Conservation (phyloP, 2,113 vertebrate genomes). For the Mastomys natalensis region DNA sequence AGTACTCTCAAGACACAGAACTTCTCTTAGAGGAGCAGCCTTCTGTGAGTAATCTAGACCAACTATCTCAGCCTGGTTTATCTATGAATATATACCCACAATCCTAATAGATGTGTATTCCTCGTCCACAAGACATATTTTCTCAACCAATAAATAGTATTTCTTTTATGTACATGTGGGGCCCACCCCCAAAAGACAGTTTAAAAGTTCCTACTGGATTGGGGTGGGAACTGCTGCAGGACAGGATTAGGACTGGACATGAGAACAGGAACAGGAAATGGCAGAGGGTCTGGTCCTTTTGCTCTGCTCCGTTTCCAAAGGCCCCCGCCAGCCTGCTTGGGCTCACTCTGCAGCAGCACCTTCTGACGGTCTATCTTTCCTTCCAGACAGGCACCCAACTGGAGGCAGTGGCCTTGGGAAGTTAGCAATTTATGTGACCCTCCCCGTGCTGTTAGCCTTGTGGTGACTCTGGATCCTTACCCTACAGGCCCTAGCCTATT, state of each 20-base stretch:
- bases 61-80: neutral
- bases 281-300: neutral
- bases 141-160: neutral
- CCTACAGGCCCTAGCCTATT: neutral
- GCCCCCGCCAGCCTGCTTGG: neutral
- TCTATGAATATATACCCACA: neutral
- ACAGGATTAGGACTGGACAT: no score
- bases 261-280: neutral
- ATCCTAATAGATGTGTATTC: neutral
- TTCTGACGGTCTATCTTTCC: neutral
- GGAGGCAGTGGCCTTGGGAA: neutral
- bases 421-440: neutral
- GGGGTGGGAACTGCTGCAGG: neutral
- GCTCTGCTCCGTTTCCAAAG: neutral
- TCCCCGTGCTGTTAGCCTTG: neutral
- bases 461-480: neutral
- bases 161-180: neutral
- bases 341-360: neutral
- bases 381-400: neutral
- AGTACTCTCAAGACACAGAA: neutral
- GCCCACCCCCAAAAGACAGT: neutral
- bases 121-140: neutral
- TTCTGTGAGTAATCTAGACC: neutral
- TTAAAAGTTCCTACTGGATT: neutral
- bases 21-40: conserved; percentile 24